Conservation (phyloP, 1,140 invertebrate genomes). For the Diachasmimorpha longicaudata region DNA sequence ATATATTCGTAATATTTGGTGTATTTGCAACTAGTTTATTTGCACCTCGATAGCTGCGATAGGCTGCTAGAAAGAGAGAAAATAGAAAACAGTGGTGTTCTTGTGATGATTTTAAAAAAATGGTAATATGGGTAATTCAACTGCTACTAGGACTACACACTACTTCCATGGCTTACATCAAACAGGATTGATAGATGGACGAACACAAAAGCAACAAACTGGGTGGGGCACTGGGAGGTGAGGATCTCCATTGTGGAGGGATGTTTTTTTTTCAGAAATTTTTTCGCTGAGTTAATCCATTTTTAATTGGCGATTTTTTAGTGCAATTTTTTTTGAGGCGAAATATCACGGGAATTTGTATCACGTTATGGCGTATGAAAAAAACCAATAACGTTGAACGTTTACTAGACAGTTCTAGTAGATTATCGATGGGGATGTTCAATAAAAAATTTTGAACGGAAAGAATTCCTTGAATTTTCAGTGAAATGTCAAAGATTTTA, state of each 20-base stretch:
- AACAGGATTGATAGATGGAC: constrained; percentile 58
- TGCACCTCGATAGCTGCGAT: constrained; percentile 64
- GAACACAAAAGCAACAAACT: constrained; percentile 62
- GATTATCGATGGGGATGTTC: too few relatives aligned
- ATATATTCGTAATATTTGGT: constrained; percentile 46
- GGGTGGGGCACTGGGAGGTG: constrained; percentile 29
- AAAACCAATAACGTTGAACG: too few relatives aligned
- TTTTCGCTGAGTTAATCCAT: too few relatives aligned
- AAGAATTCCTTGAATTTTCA: too few relatives aligned
- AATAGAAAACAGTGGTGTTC: constrained; percentile 58
- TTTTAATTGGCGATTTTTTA: too few relatives aligned
- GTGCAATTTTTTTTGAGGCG: too few relatives aligned
- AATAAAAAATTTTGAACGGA: too few relatives aligned
- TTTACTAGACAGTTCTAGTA: too few relatives aligned
- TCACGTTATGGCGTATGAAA: too few relatives aligned
- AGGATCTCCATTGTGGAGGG: neutral
- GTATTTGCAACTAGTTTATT: constrained; percentile 59
- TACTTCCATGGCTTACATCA: constrained; percentile 56
- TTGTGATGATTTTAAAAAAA: constrained; percentile 54
- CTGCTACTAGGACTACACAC: constrained; percentile 58
- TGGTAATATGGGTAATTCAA: constrained; percentile 54
- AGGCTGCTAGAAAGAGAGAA: constrained; percentile 65
- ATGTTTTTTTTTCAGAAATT: neutral
- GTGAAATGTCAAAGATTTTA: neutral
- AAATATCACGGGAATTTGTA: too few relatives aligned